phyloP scores from a whole-genome alignment of 2,888 invertebrate species.

The Stenoptilia bipunctidactyla region DNA sequence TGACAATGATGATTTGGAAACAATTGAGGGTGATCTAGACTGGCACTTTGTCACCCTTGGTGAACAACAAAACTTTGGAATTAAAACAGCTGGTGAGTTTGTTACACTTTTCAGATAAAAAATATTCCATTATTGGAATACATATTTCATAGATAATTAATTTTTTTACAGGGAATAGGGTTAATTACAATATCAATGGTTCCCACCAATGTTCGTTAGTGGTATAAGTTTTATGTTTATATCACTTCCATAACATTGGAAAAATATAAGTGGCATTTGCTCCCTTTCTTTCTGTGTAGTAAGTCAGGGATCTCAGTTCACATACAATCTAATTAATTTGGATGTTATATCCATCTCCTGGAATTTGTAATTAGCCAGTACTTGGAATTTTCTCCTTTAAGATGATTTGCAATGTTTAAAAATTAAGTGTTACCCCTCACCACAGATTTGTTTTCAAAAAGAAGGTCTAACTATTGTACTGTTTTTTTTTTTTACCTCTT shows the following conservation, averaged over 20 bases:
- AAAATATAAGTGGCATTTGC: conserved; percentile 55
- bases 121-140: background rate
- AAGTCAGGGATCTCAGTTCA: conserved; percentile 59
- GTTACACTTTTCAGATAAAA: background rate
- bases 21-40: conserved; percentile 87
- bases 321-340: no score
- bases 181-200: no score
- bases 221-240: conserved; percentile 32
- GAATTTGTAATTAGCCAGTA: no score
- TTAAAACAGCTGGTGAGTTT: conserved; percentile 82
- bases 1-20: conserved; percentile 88
- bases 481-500: conserved; percentile 7
- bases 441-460: no score
- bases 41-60: conserved; percentile 96
- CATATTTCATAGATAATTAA: background rate
- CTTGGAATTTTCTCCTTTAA: no score
- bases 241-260: conserved; percentile 67
- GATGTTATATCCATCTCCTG: no score
- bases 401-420: no score
- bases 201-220: conserved; percentile 72
- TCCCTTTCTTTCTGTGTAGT: conserved; percentile 46
- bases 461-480: no score
- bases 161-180: no score
- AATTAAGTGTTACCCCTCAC: no score
- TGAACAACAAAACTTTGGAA: conserved; percentile 95